A percentile compares a stretch with the other conserved stretches of the same genome.
These are phyloP conservation scores for Diplodus sargus DNA, from an alignment of 2,797 vertebrate genomes.

Conservation along the genomic window DNA sequence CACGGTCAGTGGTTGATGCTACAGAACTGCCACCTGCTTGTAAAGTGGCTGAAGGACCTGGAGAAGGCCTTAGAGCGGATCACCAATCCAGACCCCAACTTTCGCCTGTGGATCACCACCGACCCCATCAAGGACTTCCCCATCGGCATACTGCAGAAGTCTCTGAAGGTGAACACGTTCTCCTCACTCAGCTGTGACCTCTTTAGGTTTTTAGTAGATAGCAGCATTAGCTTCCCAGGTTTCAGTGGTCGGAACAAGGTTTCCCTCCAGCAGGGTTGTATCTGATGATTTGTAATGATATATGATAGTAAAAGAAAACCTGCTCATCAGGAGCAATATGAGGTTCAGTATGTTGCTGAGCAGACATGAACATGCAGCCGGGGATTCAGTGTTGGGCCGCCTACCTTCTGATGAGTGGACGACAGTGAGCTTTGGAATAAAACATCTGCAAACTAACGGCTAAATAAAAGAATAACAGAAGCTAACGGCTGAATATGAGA, in stretches of 20 bases:
- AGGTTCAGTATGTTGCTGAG: too few relatives aligned
- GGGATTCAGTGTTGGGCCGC: too few relatives aligned
- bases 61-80: slow-evolving; percentile 94
- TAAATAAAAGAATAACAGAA: not conserved
- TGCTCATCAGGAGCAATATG: too few relatives aligned
- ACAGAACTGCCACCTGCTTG: slow-evolving; percentile 97
- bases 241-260: not conserved
- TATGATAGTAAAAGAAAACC: too few relatives aligned
- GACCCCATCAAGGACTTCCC: slow-evolving; percentile 94
- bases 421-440: not conserved
- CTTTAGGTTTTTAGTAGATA: not conserved
- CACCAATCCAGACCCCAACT: slow-evolving; percentile 90
- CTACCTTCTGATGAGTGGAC: too few relatives aligned
- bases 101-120: slow-evolving; percentile 97
- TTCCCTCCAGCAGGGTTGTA: not conserved
- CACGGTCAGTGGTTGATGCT: slow-evolving; percentile 95
- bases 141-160: slow-evolving; percentile 94
- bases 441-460: not conserved
- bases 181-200: not conserved
- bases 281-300: not conserved
- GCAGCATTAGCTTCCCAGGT: not conserved
- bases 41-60: slow-evolving; percentile 93
- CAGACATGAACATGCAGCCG: too few relatives aligned
- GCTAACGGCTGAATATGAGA: not conserved
- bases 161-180: slow-evolving; percentile 87